These are phyloP conservation scores for Balaeniceps rex DNA, from an alignment of 2,113 vertebrate species.

Conservation along the genomic window DNA sequence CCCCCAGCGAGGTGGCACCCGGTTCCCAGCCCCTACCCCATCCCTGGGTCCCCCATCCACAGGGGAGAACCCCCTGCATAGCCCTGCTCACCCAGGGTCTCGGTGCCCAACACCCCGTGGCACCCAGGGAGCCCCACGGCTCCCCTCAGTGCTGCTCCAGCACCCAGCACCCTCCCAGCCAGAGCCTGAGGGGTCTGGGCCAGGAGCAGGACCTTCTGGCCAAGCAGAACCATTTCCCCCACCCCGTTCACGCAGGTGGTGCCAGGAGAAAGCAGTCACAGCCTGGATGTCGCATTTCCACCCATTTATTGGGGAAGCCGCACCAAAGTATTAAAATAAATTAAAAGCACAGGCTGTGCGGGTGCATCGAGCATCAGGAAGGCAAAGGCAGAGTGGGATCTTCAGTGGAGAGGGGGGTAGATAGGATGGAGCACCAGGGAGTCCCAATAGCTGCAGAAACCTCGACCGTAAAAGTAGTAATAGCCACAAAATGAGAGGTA, in stretches of 20 bases:
- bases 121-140: background rate
- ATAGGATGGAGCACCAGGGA: background rate
- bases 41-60: background rate
- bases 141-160: background rate
- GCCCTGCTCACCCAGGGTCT: background rate
- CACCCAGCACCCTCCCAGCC: background rate
- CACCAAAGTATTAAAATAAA: constrained; percentile 19
- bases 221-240: background rate
- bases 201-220: background rate
- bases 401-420: background rate
- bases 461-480: background rate
- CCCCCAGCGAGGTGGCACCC: background rate
- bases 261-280: background rate
- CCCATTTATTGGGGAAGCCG: constrained; percentile 32
- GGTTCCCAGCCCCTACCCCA: background rate
- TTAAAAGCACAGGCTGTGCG: background rate
- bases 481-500: background rate
- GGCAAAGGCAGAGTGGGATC: background rate
- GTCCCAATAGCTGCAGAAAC: background rate
- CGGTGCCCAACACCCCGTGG: background rate
- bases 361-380: background rate
- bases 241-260: no score
- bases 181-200: background rate
- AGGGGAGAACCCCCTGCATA: background rate
- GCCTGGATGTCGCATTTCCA: background rate